phyloP scores from a whole-genome alignment of 1,140 invertebrate species.

The Atta colombica region DNA sequence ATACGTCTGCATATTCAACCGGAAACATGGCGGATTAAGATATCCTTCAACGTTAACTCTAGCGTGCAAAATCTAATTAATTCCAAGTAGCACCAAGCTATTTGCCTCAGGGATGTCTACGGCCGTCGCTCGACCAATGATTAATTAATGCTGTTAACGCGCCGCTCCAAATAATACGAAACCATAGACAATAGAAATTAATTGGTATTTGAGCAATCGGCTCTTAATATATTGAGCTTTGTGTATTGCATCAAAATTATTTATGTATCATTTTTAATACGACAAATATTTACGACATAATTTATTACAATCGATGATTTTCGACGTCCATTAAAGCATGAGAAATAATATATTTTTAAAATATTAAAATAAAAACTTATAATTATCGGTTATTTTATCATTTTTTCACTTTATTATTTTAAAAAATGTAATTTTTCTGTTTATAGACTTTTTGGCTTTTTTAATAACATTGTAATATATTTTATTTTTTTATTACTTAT shows the following conservation, averaged over 20 bases:
- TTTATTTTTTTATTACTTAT: too few relatives aligned
- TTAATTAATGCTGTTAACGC: slow-evolving; percentile 68
- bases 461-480: too few relatives aligned
- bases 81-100: slow-evolving; percentile 42
- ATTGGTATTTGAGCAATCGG: slow-evolving; percentile 51
- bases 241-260: not conserved
- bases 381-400: too few relatives aligned
- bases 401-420: too few relatives aligned
- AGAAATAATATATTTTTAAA: not conserved
- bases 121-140: slow-evolving; percentile 49
- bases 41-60: slow-evolving; percentile 49
- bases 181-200: slow-evolving; percentile 68
- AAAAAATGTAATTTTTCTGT: too few relatives aligned
- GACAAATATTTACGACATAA: not conserved
- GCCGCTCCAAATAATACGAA: slow-evolving; percentile 14
- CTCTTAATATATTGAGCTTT: not conserved
- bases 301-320: slow-evolving; percentile 12
- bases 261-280: not conserved
- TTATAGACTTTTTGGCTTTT: too few relatives aligned
- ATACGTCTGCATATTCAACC: slow-evolving; percentile 10
- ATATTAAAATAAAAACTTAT: too few relatives aligned
- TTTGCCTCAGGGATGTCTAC: slow-evolving; percentile 54
- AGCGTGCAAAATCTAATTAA: slow-evolving; percentile 60
- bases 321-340: not conserved
- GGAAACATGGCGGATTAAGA: slow-evolving; percentile 50